Percentiles rank a stretch among this genome's conserved stretches.
These are phyloP conservation scores for Fulica atra DNA, from an alignment of 2,113 vertebrate genomes.

Conservation along the genomic window DNA sequence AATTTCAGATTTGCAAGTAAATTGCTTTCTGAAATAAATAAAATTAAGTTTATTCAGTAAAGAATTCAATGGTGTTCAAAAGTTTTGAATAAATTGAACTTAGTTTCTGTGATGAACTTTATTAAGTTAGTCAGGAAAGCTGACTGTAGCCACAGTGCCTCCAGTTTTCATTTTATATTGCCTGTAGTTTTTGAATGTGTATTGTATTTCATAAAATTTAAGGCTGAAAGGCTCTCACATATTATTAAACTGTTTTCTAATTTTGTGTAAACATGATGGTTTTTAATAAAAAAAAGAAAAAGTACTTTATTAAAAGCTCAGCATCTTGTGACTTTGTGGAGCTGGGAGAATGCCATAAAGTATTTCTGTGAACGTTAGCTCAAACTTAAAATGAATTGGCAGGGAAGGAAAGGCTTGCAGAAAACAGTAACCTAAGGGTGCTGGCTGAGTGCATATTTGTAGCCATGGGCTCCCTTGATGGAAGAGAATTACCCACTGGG, in stretches of 20 bases:
- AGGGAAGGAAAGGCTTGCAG: constrained; percentile 43
- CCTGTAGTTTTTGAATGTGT: background rate
- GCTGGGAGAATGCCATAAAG: constrained; percentile 39
- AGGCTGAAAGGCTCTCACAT: background rate
- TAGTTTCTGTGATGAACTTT: background rate
- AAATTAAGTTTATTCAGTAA: background rate
- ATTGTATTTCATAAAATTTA: background rate
- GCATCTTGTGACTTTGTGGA: constrained; percentile 29
- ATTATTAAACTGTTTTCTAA: background rate
- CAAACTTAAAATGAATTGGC: constrained; percentile 63
- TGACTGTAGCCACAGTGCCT: background rate
- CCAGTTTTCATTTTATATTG: background rate
- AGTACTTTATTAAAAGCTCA: background rate
- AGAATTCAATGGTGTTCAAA: background rate
- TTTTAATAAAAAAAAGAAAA: background rate
- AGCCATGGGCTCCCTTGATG: constrained; percentile 8
- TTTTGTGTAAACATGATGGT: background rate
- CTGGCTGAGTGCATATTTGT: constrained; percentile 6
- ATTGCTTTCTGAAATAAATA: background rate
- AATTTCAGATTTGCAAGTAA: background rate
- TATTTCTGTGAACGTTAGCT: constrained; percentile 14
- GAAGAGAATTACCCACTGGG: constrained; percentile 1
- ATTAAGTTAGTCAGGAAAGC: background rate
- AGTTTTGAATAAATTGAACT: background rate
- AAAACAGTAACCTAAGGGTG: constrained; percentile 14